Evolutionary conservation across 30 jellyfish, hydroid and myxozoan species (phyloP), one percentile per base, ranked within the genome.

Genomic region (Calvadosia cruxmelitensis): DNA sequence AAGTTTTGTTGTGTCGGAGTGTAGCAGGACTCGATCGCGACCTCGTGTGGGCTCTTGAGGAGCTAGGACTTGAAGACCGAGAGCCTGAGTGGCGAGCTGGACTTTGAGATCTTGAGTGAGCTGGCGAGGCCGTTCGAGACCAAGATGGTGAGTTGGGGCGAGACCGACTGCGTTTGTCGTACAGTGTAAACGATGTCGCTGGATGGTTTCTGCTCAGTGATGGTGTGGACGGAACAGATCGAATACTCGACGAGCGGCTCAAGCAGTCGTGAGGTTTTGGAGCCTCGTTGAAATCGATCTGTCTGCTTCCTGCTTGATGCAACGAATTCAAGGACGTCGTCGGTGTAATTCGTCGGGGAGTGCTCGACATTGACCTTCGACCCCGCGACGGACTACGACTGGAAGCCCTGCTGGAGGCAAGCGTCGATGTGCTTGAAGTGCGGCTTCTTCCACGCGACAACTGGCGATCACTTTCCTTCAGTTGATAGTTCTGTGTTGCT

Each of bases 171-270:
- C 57, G 57, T 42, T 42, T 42, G 20, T 42, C 57, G 57, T 42
- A 42, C 57, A 42, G 20, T 20, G 57, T 42, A n/a, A 66, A 20
- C 13, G 82, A 65, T 23, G 95, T 82, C 27, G 95, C 93, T 25
- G 99, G 99, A 52, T 91, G 99, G 66, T 91, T 87, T 29, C 80
- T 68, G 76, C 84, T 84, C 10, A 91, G 86, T 26, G 68, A 63
- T 5, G 99, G 99, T 2, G 99, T 91, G 30, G 93, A 71, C 3
- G 99, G 99, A 51, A 91, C 81, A 2, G 99, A 91, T 29, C 99
- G 84, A 20, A 83, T 69, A 52, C 95, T 82, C 15, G 99, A 78
- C 7, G 99, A 91, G 23, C 99, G 94, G 61, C 99, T 91, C 63
- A 91, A 71, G 50, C 72, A 29, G 42, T 66, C 87, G 48, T 10